Base-by-base conservation (phyloP, 2,888 invertebrate species). In the Patella depressa region DNA sequence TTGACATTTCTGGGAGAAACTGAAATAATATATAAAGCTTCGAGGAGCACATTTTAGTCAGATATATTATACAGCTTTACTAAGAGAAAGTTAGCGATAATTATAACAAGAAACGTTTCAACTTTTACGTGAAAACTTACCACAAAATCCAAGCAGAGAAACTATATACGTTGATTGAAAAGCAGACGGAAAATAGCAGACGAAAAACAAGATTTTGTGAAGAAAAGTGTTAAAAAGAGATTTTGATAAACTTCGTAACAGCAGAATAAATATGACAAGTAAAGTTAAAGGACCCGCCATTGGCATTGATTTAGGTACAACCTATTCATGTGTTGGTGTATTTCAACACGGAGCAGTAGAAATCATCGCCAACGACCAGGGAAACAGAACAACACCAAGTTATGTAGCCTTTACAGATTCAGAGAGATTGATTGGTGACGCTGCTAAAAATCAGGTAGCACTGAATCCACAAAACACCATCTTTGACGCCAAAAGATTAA, bases 271-370 rank as follows among this genome's bases (percentile, higher is more conserved):
- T 19, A 65, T 65, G 45, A n/a, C 72, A 45, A 24, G 71, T 15
- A 83, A 76, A 74, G 81, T 78, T 15, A 83, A 77, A 74, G 81
- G 79, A 71, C 87, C 89, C 73, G 92, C 91, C 80, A 95, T 97
- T 91, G 97, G 97, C 94, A 96, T 98, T 93, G 96, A 97, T 92
- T 93, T 96, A 86, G 96, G 96, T 77, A 96, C 96, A 78, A 96
- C 96, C 7, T 96, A 95, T 92, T 96, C 96, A 77, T 90, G 90
- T 81, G 89, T 90, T 7, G 90, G 87, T 29, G 87, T 84, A 34
- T 92, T 92, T 85, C 90, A 91, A 86, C 91, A 93, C 82, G 92
- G 92, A 54, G 92, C 92, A 85, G 92, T 93, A 57, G 93, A 93
- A 83, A 93, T 93, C 76, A 92, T 93, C 77, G 93, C 92, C 76